Evolutionary conservation across 1,140 invertebrate species (phyloP), one percentile per base, ranked within the genome.

Genomic region (Drosophila pseudoananassae): DNA sequence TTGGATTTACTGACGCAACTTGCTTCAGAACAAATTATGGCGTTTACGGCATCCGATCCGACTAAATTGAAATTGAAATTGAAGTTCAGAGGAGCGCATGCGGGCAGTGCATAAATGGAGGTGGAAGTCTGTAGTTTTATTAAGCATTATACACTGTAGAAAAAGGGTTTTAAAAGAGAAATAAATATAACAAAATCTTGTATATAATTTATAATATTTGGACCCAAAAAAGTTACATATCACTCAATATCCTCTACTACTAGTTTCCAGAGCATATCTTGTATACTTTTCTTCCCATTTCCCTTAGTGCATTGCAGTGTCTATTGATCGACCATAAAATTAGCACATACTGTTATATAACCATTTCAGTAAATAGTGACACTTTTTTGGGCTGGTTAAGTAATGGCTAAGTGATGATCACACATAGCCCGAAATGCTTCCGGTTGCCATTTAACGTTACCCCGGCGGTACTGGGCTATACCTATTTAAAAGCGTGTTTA

Each of bases 1-100:
- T 73, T 81, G 57, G 82, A 87, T 87, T 87, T 83, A 76, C 69
- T 78, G 82, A 87, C 83, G 83, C 83, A 82, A 78, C 78, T 88
- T 58, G 38, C 59, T 88, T 76, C 38, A 17, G 60, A 61, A 83
- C 82, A 87, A 88, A 88, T 88, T 78, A 83, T 88, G 74, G 70
- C 65, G 53, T 65, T 72, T 61, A 60, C 50, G 58, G 70, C 23
- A 20, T 14, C 55, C 47, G 57, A 36, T 36, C 33, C 33, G 46
- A 56, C n/a, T 73, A 27, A 79, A 84, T 85, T 76, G 64, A 51
- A 79, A 78, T 40, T 55, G 43, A 49, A 46, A 45, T 38, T 36
- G 33, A 36, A n/a, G 15, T 9, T n/a, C 27, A 14, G 40, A 17
- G 14, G 40, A 43, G 55, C 31, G 52, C 56, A 82, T 82, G 75